These are phyloP conservation scores for Antigone vipio DNA, from an alignment of 2,113 vertebrate genomes.

Conservation along the genomic window DNA sequence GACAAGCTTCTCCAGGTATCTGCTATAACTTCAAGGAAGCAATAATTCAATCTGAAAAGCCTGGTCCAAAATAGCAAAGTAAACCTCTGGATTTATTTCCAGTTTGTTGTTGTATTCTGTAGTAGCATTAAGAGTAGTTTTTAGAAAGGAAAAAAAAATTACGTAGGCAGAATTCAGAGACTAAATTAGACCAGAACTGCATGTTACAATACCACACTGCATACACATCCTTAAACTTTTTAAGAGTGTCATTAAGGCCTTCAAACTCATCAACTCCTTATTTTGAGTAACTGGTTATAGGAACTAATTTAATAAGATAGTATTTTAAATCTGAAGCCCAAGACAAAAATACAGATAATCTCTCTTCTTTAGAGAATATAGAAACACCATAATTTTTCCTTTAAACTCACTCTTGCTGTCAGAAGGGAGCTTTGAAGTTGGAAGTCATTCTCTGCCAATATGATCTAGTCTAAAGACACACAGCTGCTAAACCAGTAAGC, in stretches of 20 bases:
- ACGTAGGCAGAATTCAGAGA: background rate
- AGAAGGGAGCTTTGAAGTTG: background rate
- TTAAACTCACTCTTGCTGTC: background rate
- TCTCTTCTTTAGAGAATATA: background rate
- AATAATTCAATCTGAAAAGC: background rate
- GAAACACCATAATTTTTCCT: background rate
- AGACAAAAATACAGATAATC: background rate
- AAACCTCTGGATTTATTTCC: background rate
- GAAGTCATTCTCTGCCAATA: background rate
- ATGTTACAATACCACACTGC: background rate
- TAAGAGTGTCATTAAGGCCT: background rate
- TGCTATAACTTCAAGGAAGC: background rate
- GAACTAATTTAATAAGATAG: background rate
- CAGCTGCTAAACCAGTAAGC: background rate
- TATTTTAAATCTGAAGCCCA: background rate
- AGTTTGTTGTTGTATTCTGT: background rate
- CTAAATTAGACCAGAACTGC: background rate
- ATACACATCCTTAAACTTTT: background rate
- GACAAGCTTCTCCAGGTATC: background rate
- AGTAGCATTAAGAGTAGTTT: background rate
- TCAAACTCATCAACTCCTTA: background rate
- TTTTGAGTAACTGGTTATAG: background rate
- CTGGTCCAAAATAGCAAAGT: background rate
- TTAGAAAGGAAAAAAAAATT: background rate
- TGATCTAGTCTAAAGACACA: background rate